Conservation (phyloP, 1,140 invertebrate species). For the Drosophila kikkawai region DNA sequence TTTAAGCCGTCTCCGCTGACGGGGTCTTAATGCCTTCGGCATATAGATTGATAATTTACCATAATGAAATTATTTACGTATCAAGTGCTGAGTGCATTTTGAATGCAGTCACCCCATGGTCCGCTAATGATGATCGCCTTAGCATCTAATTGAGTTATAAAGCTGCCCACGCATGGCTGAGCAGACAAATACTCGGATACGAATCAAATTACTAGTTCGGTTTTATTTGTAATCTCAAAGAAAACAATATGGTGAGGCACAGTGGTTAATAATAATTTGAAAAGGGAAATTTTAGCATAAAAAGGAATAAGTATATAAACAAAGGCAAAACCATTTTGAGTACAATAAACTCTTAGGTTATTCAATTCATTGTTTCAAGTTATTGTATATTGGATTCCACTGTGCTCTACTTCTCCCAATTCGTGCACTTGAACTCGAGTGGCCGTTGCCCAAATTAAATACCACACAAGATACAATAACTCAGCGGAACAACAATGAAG, state of each 20-base stretch:
- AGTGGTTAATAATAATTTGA: conserved; percentile 1
- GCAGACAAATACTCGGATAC: conserved; percentile 44
- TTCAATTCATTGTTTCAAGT: not conserved
- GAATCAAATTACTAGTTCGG: conserved; percentile 49
- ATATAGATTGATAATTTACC: conserved; percentile 77
- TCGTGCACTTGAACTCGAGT: conserved; percentile 69
- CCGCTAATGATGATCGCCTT: conserved; percentile 67
- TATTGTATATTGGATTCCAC: not conserved
- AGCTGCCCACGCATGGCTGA: conserved; percentile 54
- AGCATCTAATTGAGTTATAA: conserved; percentile 75
- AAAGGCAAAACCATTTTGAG: too few relatives aligned
- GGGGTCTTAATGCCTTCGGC: conserved; percentile 57
- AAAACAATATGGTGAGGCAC: conserved; percentile 12
- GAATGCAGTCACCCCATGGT: conserved; percentile 38
- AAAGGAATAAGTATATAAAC: too few relatives aligned
- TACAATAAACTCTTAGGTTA: not conserved
- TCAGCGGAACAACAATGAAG: conserved; percentile 25
- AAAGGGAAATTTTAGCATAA: too few relatives aligned
- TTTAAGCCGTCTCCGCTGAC: conserved; percentile 49
- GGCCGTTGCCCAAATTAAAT: conserved; percentile 42
- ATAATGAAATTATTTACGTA: conserved; percentile 44
- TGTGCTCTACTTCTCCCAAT: conserved; percentile 30
- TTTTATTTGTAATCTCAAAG: conserved; percentile 40
- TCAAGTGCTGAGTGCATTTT: conserved; percentile 58
- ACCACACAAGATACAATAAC: conserved; percentile 18